Evolutionary conservation across 2,113 vertebrate species (phyloP).

Genomic region (Tiliqua scincoides): DNA sequence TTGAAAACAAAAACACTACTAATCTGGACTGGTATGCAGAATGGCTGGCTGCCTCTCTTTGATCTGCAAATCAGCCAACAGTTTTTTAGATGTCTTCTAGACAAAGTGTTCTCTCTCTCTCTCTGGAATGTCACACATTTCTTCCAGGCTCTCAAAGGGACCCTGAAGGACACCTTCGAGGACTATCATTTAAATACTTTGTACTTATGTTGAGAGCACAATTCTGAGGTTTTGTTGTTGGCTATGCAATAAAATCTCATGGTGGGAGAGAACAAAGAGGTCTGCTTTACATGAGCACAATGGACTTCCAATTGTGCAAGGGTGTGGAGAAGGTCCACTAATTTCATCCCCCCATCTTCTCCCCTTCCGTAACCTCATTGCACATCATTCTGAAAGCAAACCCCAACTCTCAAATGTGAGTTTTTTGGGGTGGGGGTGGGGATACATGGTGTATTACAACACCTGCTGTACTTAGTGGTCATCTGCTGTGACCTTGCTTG

Average conservation of each 20-base stretch:
- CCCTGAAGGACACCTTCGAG: not conserved
- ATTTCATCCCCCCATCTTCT: not conserved
- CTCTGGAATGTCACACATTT: accelerated
- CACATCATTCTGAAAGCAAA: not conserved
- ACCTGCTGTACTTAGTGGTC: too few relatives aligned
- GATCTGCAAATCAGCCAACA: accelerated
- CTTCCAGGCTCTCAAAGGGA: not conserved
- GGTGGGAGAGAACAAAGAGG: not conserved
- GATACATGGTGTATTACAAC: not conserved
- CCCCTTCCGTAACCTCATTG: not conserved
- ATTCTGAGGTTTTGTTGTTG: not conserved
- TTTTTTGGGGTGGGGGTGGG: too few relatives aligned
- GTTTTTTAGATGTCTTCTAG: not conserved
- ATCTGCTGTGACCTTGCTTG: too few relatives aligned
- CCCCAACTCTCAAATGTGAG: too few relatives aligned
- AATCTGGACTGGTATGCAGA: not conserved
- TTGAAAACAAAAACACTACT: constrained; percentile 27
- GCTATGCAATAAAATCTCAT: not conserved
- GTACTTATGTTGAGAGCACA: not conserved
- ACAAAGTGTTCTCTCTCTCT: not conserved
- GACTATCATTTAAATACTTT: not conserved
- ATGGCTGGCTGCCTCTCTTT: not conserved
- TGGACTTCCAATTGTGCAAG: too few relatives aligned
- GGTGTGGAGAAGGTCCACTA: not conserved
- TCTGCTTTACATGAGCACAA: not conserved